phyloP scores from a whole-genome alignment of 1,140 invertebrate species.

The Cyphomyrmex costatus region DNA sequence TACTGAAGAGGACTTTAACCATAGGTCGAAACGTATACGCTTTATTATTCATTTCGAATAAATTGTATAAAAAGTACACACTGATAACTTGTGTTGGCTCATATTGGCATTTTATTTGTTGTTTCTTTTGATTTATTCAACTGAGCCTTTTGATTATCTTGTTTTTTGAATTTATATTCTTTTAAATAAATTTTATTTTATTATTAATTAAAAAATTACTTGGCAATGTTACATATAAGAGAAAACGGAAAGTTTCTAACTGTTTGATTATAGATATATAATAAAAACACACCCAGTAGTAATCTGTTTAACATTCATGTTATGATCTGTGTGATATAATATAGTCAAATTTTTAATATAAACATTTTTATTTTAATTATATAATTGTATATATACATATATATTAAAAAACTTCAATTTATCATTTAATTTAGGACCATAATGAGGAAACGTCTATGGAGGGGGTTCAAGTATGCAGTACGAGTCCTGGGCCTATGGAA shows the following conservation, averaged over 20 bases:
- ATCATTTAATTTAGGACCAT: slow-evolving; percentile 78
- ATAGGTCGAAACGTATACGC: no score
- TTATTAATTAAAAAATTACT: background rate
- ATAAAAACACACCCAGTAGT: background rate
- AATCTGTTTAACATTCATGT: background rate
- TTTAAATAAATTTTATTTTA: background rate
- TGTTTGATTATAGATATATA: background rate
- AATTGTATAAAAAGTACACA: no score
- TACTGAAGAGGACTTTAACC: no score
- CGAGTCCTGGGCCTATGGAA: slow-evolving; percentile 83
- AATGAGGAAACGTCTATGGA: slow-evolving; percentile 87
- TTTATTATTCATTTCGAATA: no score
- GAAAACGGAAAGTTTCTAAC: background rate
- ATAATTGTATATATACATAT: no score
- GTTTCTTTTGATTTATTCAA: no score
- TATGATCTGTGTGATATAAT: background rate
- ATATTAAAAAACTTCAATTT: slow-evolving; percentile 1
- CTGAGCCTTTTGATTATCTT: no score
- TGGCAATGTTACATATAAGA: background rate
- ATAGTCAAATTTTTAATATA: background rate
- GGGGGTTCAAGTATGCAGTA: slow-evolving; percentile 85
- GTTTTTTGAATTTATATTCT: background rate
- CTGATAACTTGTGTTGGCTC: no score
- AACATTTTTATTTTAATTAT: no score
- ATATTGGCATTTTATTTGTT: no score